Percentiles rank a stretch among this genome's conserved stretches.
phyloP scores from a whole-genome alignment of 2,113 vertebrate species.

The Aspiorhynchus laticeps region DNA sequence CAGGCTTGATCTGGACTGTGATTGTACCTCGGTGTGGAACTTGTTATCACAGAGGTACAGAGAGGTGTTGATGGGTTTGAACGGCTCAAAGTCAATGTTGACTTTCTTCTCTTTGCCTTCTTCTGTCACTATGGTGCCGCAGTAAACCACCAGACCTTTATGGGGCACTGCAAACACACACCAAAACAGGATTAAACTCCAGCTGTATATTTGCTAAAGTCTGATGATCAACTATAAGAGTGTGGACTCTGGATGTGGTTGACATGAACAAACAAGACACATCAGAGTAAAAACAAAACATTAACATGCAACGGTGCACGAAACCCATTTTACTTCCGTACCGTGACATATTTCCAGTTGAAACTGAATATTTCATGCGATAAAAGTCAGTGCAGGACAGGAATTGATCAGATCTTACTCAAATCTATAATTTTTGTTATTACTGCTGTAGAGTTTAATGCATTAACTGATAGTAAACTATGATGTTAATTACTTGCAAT shows the following conservation, averaged over 20 bases:
- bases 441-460: neutral
- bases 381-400: neutral
- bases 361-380: neutral
- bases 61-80: slow-evolving; percentile 99
- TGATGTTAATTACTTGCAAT: neutral
- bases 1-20: neutral
- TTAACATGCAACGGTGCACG: neutral
- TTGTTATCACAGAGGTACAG: slow-evolving; percentile 99
- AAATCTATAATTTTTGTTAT: neutral
- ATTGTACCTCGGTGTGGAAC: slow-evolving; percentile 96
- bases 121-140: slow-evolving; percentile 99
- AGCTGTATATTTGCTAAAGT: neutral
- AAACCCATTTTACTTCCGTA: neutral
- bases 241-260: neutral
- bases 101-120: slow-evolving; percentile 99
- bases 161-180: slow-evolving; percentile 86
- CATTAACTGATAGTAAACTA: neutral
- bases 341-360: neutral
- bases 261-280: neutral
- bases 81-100: slow-evolving; percentile 99
- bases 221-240: neutral
- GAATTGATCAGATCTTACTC: neutral
- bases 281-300: neutral
- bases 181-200: neutral
- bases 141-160: slow-evolving; percentile 99